Evolutionary conservation across 2,888 invertebrate genomes (phyloP).

Genomic region (Creontiades dilutus): DNA sequence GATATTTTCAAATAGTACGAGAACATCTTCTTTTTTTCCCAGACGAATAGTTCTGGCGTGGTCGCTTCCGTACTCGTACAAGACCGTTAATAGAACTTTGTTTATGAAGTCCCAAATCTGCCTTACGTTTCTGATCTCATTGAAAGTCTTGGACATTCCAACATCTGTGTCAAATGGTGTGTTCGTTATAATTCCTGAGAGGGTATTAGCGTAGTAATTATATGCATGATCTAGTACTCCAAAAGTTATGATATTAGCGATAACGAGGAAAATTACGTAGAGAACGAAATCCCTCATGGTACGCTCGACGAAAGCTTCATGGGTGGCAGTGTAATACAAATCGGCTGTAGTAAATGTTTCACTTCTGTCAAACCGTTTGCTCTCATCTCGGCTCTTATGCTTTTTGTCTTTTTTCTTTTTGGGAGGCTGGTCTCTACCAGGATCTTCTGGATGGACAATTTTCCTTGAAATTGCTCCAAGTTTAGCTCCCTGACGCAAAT

Average conservation of each 20-base stretch:
- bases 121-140: constrained; percentile 9
- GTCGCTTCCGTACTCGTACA: constrained; percentile 79
- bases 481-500: constrained; percentile 5
- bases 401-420: constrained; percentile 43
- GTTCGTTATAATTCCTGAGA: constrained; percentile 65
- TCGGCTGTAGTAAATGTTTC: too few relatives aligned
- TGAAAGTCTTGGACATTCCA: constrained; percentile 52
- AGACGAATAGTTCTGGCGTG: constrained; percentile 75
- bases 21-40: constrained; percentile 77
- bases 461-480: not conserved
- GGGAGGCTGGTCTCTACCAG: not conserved
- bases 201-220: constrained; percentile 66
- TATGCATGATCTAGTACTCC: constrained; percentile 62
- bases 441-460: constrained; percentile 41
- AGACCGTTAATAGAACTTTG: constrained; percentile 80
- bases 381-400: not conserved
- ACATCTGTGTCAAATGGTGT: constrained; percentile 25
- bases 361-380: not conserved
- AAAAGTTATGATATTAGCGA: constrained; percentile 61
- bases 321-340: not conserved
- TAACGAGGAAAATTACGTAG: constrained; percentile 53
- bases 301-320: constrained; percentile 30
- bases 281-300: constrained; percentile 54
- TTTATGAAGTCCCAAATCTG: constrained; percentile 78
- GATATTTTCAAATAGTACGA: constrained; percentile 79